Evolutionary conservation across 2,113 vertebrate genomes (phyloP).

Genomic region (Aplodontia rufa): DNA sequence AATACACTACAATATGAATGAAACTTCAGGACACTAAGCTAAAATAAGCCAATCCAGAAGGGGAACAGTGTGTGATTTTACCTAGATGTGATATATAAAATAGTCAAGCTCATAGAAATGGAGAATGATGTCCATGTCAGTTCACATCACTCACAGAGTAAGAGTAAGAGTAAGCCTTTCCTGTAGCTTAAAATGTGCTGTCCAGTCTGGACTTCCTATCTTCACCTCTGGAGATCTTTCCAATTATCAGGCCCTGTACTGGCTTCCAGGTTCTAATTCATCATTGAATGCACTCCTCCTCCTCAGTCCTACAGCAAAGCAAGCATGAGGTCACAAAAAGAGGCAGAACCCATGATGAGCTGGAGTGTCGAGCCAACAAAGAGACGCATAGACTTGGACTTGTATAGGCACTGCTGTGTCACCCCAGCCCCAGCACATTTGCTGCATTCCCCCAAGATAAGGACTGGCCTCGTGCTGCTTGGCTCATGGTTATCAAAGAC

Average conservation of each 20-base stretch:
- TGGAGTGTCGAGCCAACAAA: neutral
- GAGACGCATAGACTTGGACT: neutral
- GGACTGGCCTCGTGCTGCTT: neutral
- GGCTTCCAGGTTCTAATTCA: neutral
- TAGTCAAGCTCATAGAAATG: neutral
- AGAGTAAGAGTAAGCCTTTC: neutral
- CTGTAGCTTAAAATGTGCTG: too few relatives aligned
- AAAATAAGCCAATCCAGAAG: neutral
- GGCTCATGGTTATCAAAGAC: too few relatives aligned
- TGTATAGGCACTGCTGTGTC: neutral
- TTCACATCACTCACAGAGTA: neutral
- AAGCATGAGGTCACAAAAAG: neutral
- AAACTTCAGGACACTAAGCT: neutral
- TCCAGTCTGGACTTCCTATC: neutral
- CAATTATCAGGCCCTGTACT: too few relatives aligned
- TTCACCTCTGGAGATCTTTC: neutral
- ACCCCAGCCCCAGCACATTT: neutral
- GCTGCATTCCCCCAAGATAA: neutral
- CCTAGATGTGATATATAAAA: neutral
- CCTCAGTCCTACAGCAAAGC: neutral
- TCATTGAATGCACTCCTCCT: neutral
- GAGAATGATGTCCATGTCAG: neutral
- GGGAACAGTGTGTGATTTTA: neutral
- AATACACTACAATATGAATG: neutral
- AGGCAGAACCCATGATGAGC: neutral